These are phyloP conservation scores for Eueides isabella DNA, from an alignment of 1,140 invertebrate genomes.

Conservation along the genomic window DNA sequence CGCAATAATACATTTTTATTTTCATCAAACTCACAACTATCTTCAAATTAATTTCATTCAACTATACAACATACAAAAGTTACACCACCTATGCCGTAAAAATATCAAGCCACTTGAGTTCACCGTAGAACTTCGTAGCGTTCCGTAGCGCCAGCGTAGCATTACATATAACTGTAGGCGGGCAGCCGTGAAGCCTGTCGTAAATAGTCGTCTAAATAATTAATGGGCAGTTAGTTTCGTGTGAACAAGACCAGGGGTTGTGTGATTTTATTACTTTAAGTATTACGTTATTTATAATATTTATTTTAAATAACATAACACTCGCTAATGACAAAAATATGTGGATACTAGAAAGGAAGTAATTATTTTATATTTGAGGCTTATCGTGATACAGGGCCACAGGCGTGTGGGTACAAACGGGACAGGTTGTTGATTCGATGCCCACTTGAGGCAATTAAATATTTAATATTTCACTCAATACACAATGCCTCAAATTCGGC, in stretches of 20 bases:
- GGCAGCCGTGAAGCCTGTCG: slow-evolving; percentile 59
- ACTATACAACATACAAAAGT: neutral
- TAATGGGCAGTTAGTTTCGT: slow-evolving; percentile 60
- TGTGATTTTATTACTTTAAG: neutral
- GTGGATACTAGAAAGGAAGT: no score
- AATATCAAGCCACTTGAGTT: neutral
- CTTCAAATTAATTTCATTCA: neutral
- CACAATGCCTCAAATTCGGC: no score
- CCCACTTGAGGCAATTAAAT: no score
- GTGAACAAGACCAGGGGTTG: slow-evolving; percentile 12
- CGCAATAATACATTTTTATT: no score
- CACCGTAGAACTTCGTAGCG: slow-evolving; percentile 3
- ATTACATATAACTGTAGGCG: slow-evolving; percentile 48
- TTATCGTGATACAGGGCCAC: no score
- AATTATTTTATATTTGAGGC: no score
- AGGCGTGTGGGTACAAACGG: no score
- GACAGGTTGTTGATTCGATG: no score
- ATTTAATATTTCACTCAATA: no score
- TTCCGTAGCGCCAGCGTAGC: neutral
- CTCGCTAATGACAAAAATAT: no score
- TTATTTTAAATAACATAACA: no score
- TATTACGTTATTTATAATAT: no score
- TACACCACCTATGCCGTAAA: neutral
- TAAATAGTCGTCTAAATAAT: slow-evolving; percentile 67
- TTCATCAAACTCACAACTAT: neutral